Evolutionary conservation across 2,888 invertebrate species (phyloP).

Genomic region (Lochmaea capreae): DNA sequence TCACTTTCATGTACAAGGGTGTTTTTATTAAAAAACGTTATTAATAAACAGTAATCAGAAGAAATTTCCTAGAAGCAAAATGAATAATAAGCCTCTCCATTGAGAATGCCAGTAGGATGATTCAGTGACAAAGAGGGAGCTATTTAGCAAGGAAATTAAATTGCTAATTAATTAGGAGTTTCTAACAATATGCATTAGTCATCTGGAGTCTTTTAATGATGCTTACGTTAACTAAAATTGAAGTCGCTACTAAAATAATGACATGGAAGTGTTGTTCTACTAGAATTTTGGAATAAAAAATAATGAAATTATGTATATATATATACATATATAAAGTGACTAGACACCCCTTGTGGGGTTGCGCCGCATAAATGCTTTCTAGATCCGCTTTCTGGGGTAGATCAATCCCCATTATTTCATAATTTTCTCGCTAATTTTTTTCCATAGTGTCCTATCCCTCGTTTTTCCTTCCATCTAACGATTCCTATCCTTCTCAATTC

Average conservation of each 20-base stretch:
- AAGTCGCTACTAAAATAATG: neutral
- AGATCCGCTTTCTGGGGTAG: too few species aligned
- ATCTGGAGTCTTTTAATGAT: constrained; percentile 40
- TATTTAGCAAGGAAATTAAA: constrained; percentile 42
- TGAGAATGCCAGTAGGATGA: constrained; percentile 11
- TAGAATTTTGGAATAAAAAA: too few species aligned
- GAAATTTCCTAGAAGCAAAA: neutral
- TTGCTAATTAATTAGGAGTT: constrained; percentile 47
- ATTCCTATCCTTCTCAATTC: too few species aligned
- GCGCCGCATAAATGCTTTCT: too few species aligned
- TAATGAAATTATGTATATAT: too few species aligned
- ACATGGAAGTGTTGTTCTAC: too few species aligned
- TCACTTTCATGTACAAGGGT: neutral
- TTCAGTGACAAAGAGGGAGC: constrained; percentile 31
- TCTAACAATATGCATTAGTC: constrained; percentile 46
- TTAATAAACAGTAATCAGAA: neutral
- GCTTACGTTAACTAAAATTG: constrained; percentile 42
- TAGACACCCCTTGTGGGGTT: too few species aligned
- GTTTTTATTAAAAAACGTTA: neutral
- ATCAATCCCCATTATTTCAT: too few species aligned
- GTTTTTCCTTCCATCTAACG: too few species aligned
- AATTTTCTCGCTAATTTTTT: too few species aligned
- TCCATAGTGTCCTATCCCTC: too few species aligned
- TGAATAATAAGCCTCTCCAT: neutral
- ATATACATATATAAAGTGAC: too few species aligned